Conservation (phyloP, 1,140 invertebrate genomes). For the Mylabris phalerata region DNA sequence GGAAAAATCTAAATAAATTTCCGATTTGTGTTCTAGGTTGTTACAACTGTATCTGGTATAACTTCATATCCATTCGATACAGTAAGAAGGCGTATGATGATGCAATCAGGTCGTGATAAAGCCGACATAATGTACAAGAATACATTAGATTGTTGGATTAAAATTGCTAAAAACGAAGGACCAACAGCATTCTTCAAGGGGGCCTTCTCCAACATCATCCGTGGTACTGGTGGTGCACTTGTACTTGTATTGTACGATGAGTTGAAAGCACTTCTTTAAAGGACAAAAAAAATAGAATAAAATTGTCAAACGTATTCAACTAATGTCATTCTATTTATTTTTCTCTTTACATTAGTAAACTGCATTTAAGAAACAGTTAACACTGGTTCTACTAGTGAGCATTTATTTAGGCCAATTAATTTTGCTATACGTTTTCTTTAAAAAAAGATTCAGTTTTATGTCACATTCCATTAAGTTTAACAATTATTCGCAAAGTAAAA, state of each 20-base stretch:
- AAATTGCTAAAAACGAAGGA: constrained; percentile 61
- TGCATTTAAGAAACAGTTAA: neutral
- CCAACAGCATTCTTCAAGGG: constrained; percentile 71
- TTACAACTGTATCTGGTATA: constrained; percentile 46
- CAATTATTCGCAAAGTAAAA: too few species aligned
- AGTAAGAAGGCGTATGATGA: constrained; percentile 86
- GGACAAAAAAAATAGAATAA: constrained; percentile 1
- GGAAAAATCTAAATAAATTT: neutral
- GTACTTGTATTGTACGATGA: constrained; percentile 75
- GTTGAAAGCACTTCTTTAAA: constrained; percentile 11
- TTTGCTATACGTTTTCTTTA: neutral
- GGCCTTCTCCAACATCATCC: constrained; percentile 70
- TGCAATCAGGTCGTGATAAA: constrained; percentile 68
- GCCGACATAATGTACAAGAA: constrained; percentile 64
- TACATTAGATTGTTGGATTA: constrained; percentile 66
- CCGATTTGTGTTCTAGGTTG: constrained; percentile 33
- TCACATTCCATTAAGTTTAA: too few species aligned
- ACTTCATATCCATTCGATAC: constrained; percentile 87
- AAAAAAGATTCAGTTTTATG: neutral
- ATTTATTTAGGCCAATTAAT: constrained; percentile 7
- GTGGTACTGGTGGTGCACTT: constrained; percentile 72
- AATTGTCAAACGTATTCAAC: too few species aligned
- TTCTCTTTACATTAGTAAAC: constrained; percentile 1
- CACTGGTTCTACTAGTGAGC: neutral
- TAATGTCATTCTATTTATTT: constrained; percentile 3